Evolutionary conservation across 2,888 invertebrate genomes (phyloP), one percentile per base, ranked within the genome.

Genomic region (Tanypteryx hageni): DNA sequence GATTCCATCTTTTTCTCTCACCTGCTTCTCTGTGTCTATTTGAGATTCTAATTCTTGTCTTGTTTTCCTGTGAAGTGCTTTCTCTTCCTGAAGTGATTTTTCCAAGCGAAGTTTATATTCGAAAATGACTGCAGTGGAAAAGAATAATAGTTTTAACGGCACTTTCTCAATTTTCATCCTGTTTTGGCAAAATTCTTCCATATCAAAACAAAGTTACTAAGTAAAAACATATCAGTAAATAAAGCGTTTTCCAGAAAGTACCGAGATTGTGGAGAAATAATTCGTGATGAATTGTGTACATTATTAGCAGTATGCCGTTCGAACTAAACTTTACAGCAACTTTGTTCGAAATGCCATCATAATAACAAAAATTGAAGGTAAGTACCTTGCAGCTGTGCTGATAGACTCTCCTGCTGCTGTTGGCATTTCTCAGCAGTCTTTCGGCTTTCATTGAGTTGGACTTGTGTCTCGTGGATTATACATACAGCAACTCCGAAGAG

Each of bases 61-160:
- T 13, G 95, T 95, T 93, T 96, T 95, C 93, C 96, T 94, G 93
- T 96, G 96, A 93, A 96, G 96, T 8, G 95, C 95, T 93, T 96
- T 96, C 94, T 96, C 96, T 76, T 95, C 95, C 94, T 96, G 96
- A 58, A 96, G 94, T 27, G 96, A 96, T 93, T 96, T 96, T 94
- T 96, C 96, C 92, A 96, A 94, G 83, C 96, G 94, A 93, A 95
- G 95, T 94, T 96, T 96, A 93, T 96, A 96, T 93, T 96, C 96
- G 31, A 96, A 95, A 92, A 96, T 95, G 84, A 96, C 96, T 96
- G 94, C 76, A 94, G 94, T 68, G 93, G 93, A 86, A 86, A 92
- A 92, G 68, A 22, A 92, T 8, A 22, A 61, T 64, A 85, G 16
- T 44, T 44, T 3, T 44, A 5, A 44, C 5, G 5, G 44, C 44